Base-by-base conservation (phyloP, 2,888 invertebrate genomes). In the Neelides folsomi region DNA sequence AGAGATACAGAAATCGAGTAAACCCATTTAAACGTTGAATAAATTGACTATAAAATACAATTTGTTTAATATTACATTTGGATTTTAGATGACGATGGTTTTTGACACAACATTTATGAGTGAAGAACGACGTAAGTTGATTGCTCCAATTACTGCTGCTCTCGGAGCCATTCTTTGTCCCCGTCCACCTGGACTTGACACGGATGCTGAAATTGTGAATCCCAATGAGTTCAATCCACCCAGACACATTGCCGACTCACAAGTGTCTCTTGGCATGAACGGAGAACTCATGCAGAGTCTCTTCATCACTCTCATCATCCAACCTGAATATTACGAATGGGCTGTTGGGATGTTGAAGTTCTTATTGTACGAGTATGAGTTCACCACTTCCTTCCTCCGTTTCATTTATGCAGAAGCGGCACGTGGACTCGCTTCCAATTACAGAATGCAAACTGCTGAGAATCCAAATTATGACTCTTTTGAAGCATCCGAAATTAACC, bases 261-360 rank as follows among this genome's bases (percentile, higher is more conserved):
- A 64, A 53, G 60, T 64, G 1, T 62, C 62, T 1, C 52, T 64
- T 40, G 64, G 64, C 0, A 37, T 64, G 13, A 62, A 64, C 49
- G 64, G 64, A 35, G 64, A 64, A 51, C 56, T 62, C 49, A 64
- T 62, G 50, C 64, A 64, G 38, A 60, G 59, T 39, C 53, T 64
- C 18, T 64, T 64, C 41, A 45, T 61, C 48, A 56, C 59, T 58
- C 58, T 67, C 10, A 69, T 84, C 82, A 77, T 86, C 38, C 86
- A 87, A 68, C 77, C 80, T 0, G 74, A 77, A 45, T 86, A 87
- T 67, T 89, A 86, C 67, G 74, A 75, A 12, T 76, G 77, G 60
- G 83, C 86, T 0, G 78, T 92, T 6, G 74, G 79, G 49, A 88
- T 86, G 79, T 69, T 89, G 49, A 76, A 79, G 60, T 84, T 89